Conservation (phyloP, 2,113 vertebrate genomes). For the Argyrosomus japonicus region DNA sequence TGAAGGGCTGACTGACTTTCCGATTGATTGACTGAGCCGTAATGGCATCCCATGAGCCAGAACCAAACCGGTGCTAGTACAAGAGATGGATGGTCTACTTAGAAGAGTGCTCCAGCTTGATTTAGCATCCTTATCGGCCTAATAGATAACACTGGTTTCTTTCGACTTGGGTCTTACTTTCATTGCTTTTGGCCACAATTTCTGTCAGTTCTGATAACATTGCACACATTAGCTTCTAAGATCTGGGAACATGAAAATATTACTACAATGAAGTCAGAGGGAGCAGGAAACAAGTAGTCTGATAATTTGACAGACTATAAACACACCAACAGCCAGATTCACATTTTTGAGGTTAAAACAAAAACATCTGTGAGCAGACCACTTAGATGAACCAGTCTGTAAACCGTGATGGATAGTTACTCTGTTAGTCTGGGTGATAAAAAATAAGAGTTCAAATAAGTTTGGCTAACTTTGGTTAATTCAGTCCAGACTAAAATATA, state of each 20-base stretch:
- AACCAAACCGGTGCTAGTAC: not conserved
- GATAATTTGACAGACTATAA: not conserved
- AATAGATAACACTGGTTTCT: not conserved
- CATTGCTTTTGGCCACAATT: not conserved
- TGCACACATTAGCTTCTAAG: not conserved
- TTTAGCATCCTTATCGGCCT: not conserved
- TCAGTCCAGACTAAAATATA: not conserved
- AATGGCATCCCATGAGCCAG: constrained; percentile 2
- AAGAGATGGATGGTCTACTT: not conserved
- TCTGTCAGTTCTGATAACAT: not conserved
- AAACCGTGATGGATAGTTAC: too few relatives aligned
- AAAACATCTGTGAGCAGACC: not conserved
- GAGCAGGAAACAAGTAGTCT: not conserved
- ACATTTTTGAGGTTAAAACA: not conserved
- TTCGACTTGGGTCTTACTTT: not conserved
- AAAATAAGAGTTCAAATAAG: not conserved
- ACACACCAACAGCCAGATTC: not conserved
- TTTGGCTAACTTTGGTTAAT: not conserved
- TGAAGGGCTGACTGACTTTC: not conserved
- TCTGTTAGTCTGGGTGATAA: too few relatives aligned
- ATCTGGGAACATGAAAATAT: not conserved
- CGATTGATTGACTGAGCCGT: not conserved
- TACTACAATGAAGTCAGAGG: not conserved
- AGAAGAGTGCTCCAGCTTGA: not conserved
- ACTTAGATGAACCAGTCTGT: too few relatives aligned